Evolutionary conservation across 2,888 invertebrate genomes (phyloP), one percentile per base, ranked within the genome.

Genomic region (Troglohyphantes excavatus): DNA sequence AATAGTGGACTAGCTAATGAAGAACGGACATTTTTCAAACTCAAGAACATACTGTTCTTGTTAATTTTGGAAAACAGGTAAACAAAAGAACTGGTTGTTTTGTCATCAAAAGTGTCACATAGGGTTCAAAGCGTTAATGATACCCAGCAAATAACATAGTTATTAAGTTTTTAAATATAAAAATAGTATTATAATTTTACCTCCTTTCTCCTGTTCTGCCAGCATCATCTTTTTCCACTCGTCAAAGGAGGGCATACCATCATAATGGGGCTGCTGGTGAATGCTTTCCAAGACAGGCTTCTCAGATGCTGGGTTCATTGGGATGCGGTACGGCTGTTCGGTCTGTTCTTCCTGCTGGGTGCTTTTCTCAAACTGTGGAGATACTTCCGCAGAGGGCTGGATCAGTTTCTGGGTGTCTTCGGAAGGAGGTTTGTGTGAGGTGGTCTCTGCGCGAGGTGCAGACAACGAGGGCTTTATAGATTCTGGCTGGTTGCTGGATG

Each of bases 201-300:
- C 90, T 72, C 85, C 91, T 82, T 85, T 88, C 21, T 83, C 88
- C 43, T 91, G 91, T 67, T 91, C 91, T 29, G 90, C 91, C 17
- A 91, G 70, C 90, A 90, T 91, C 87, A 85, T 91, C 79, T 91
- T 91, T 73, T 91, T 91, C 91, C 91, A 91, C 39, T 91, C 91
- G 83, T 91, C 91, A 91, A 91, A 91, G 11, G 91, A 91, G 13
- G 91, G 91, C 91, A 91, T 91, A 2, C 76, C 90, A 46, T 91
- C 91, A 81, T 90, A 91, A 68, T 91, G 88, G 27, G 90, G 67
- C 13, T 90, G 83, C 9, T 87, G 90, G n/a, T 78, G 85, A 3
- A 76, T 26, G 63, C 33, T 67, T n/a, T 89, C 78, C n/a, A 76
- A n/a, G 19, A 23, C 26, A 19, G 39, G 70, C 27, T 61, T 65